These are phyloP conservation scores for Rhinolophus sinicus DNA, from an alignment of 2,113 vertebrate genomes.

Conservation along the genomic window DNA sequence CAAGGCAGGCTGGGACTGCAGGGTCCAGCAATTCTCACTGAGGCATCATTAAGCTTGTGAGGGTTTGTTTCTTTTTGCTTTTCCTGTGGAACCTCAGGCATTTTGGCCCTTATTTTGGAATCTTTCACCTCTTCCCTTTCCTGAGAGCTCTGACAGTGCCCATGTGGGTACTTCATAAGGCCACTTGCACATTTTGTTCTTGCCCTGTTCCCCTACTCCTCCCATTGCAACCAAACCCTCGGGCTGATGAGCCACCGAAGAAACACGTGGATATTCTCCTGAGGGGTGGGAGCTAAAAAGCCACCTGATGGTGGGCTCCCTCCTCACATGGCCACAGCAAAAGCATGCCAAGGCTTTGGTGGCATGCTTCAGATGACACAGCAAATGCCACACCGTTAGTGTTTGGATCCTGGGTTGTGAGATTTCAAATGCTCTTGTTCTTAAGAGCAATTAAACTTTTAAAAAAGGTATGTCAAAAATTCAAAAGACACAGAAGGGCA, in stretches of 20 bases:
- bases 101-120: neutral
- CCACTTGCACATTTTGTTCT: neutral
- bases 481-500: neutral
- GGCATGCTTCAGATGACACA: neutral
- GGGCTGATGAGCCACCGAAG: neutral
- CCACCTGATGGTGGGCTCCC: neutral
- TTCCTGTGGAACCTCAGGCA: neutral
- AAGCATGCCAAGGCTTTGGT: neutral
- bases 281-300: neutral
- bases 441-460: conserved; percentile 22
- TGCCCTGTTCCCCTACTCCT: neutral
- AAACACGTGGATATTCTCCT: neutral
- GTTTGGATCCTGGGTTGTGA: neutral
- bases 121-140: neutral
- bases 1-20: neutral
- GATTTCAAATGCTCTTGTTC: neutral
- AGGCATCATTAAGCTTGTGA: neutral
- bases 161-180: neutral
- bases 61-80: neutral
- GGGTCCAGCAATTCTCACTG: neutral
- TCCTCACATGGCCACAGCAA: neutral
- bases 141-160: neutral
- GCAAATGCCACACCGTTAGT: neutral
- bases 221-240: neutral
- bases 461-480: neutral